Base-by-base conservation (phyloP, 2,797 vertebrate genomes). In the Xenentodon cancila region DNA sequence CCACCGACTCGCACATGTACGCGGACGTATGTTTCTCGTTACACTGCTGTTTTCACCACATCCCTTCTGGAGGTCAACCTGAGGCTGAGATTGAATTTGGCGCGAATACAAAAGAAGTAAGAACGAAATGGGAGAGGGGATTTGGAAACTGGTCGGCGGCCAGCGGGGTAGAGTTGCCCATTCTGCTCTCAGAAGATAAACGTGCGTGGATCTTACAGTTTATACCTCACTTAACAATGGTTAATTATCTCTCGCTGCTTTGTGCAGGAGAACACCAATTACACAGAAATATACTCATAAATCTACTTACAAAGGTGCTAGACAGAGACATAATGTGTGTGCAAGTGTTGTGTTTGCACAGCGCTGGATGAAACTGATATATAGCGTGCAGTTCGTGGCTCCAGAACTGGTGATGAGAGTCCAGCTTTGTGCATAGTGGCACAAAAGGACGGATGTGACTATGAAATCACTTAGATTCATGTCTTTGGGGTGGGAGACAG, bases 381-480 rank as follows among this genome's bases (percentile, higher is more conserved):
- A 15, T 11, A 59, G 64, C 22, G 49, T 25, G 20, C 60, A 65
- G 60, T 56, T 48, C 43, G 12, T 17, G 48, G 49, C 61, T 68
- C 55, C 60, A 71, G 54, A 84, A 57, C 32, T 20, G 63, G 16
- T 12, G 68, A 81, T 72, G 76, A 77, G 56, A 73, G 77, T 86
- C 75, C 80, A 19, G 75, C 64, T 72, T 77, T 30, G 12, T 77
- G 64, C 77, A 73, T 59, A 70, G 25, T 18, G 68, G 62, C 67
- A 50, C 75, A 68, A 59, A 18, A 50, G 59, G 59, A 73, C 17
- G 75, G 62, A 86, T 82, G 73, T 55, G 71, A 77, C 75, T 79
- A 56, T 78, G 73, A 83, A 85, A 84, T 84, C 84, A 82, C 84
- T 87, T 77, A 76, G 71, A 87, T 87, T 84, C 62, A 46, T 85